These are phyloP conservation scores for Drosophila orosa DNA, from an alignment of 1,140 invertebrate species.

Conservation along the genomic window DNA sequence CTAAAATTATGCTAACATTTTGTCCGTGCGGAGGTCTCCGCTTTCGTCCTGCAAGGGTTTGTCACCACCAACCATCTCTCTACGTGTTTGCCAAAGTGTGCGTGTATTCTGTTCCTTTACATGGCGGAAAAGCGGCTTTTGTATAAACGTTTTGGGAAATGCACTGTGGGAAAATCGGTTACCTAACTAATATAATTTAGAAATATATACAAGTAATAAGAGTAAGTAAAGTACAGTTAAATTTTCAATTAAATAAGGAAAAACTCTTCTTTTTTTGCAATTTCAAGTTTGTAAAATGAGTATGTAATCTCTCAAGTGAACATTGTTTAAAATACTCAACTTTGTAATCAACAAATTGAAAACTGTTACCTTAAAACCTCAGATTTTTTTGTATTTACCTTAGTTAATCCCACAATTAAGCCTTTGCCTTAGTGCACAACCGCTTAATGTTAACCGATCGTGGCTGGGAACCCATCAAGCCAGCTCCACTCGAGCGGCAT, in stretches of 20 bases:
- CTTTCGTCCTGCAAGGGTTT: constrained; percentile 41
- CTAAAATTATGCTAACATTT: constrained; percentile 82
- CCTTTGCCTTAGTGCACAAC: constrained; percentile 8
- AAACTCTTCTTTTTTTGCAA: neutral
- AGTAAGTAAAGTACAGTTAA: neutral
- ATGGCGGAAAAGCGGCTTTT: constrained; percentile 48
- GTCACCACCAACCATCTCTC: neutral
- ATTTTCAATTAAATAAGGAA: neutral
- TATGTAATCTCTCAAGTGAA: neutral
- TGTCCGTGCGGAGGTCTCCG: constrained; percentile 65
- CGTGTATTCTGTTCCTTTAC: constrained; percentile 33
- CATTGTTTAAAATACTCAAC: neutral
- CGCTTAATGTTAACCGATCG: constrained; percentile 45
- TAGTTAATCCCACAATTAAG: constrained; percentile 11
- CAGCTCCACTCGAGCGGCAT: constrained; percentile 22
- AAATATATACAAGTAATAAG: no score
- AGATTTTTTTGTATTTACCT: neutral
- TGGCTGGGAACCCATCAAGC: constrained; percentile 20
- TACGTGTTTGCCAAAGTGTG: constrained; percentile 37
- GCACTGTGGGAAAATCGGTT: constrained; percentile 13
- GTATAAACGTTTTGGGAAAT: constrained; percentile 47
- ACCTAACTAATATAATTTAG: no score
- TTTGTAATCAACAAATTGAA: neutral
- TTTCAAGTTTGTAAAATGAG: neutral
- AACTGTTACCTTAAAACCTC: no score